Base-by-base conservation (phyloP, 2,888 invertebrate genomes). In the Zaprionus obscuricornis region DNA sequence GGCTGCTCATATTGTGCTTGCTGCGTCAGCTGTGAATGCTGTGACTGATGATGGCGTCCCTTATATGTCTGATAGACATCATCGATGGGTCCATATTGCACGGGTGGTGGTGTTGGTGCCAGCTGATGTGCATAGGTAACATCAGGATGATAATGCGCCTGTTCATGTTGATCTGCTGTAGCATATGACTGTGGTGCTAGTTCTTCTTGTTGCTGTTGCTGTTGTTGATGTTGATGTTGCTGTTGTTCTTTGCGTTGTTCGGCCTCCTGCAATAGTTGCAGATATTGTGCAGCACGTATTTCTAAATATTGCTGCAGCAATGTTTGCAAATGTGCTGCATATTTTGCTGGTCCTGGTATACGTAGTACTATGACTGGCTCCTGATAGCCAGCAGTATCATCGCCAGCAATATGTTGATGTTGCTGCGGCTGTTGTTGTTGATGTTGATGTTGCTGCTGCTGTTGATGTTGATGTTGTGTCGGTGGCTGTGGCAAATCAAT, bases 301-400 rank as follows among this genome's bases (percentile, higher is more conserved):
- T 90, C 90, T 6, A 90, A 65, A 55, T 90, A 90, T 45, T 89
- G 89, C 52, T 90, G 90, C 3, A 90, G 72, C 11, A 90, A 71
- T 1, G 84, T 72, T 63, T 90, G 90, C 59, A 90, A 71, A 64
- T 90, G 90, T 0, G 88, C 70, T 1, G 90, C 90, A 49, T 90
- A 90, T 51, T 90, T 90, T 7, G 87, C 77, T 2, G 90, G 90
- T 0, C 90, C 90, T 0, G 90, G 90, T 45, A 90, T 89, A 3
- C 89, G 85, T 6, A 90, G 63, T 0, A 90, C 88, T 39, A 90
- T 90, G 1, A 90, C 89, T 0, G 90, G 90, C 52, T 89, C 90
- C 22, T 89, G 86, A 36, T 88, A 86, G 5, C 54, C 67, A n/a
- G 36, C 69, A 2, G 40, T 45, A 26, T 50, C 65, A 3, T 49